Percentiles rank a stretch among this genome's conserved stretches.
phyloP scores from a whole-genome alignment of 2,113 vertebrate species.

The Canis aureus region DNA sequence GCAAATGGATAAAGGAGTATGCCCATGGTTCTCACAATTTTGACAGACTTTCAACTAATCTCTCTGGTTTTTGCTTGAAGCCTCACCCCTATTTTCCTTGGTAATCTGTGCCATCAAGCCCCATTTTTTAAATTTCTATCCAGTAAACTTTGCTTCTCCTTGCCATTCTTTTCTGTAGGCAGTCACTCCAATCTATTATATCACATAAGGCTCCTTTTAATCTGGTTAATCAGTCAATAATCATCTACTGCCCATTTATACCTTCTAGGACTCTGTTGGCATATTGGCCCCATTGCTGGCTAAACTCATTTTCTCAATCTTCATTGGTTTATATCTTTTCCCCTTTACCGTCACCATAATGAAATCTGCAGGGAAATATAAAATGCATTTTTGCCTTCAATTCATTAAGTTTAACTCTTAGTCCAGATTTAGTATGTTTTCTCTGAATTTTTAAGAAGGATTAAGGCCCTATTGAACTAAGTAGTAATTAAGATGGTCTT shows the following conservation, averaged over 20 bases:
- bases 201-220: not conserved
- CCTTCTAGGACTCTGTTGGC: not conserved
- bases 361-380: not conserved
- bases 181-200: not conserved
- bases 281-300: not conserved
- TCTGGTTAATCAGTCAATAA: not conserved
- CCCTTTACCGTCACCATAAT: not conserved
- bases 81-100: not conserved
- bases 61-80: not conserved
- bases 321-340: not conserved
- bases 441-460: not conserved
- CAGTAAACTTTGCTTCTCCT: not conserved
- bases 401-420: not conserved
- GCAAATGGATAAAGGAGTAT: not conserved
- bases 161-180: not conserved
- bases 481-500: not conserved
- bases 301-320: not conserved
- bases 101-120: rapidly evolving
- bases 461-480: not conserved
- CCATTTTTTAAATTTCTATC: not conserved
- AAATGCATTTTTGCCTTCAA: not conserved
- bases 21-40: not conserved
- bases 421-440: not conserved
- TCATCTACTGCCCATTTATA: not conserved
- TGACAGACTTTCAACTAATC: not conserved